A percentile compares a stretch with the other conserved stretches of the same genome.
phyloP scores from a whole-genome alignment of 1,140 invertebrate species.

The Xylocopa sonorina region DNA sequence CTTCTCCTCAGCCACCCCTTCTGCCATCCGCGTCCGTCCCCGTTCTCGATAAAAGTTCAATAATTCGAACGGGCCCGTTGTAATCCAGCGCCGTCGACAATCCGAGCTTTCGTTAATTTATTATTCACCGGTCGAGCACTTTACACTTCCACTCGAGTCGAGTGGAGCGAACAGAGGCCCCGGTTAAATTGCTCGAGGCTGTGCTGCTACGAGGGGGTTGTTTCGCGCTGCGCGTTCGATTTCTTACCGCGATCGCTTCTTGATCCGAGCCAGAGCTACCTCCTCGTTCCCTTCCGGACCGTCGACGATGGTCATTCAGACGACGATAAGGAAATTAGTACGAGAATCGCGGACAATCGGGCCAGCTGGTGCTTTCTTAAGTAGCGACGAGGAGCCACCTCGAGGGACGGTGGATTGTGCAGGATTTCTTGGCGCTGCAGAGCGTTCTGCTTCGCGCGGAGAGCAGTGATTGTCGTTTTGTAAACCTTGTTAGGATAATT shows the following conservation, averaged over 20 bases:
- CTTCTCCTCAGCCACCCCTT: constrained; percentile 35
- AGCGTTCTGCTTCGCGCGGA: no score
- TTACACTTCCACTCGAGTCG: constrained; percentile 34
- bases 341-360: not conserved
- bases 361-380: not conserved
- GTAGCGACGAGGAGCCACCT: not conserved
- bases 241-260: not conserved
- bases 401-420: no score
- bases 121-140: constrained; percentile 53
- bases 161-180: constrained; percentile 18
- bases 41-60: constrained; percentile 65
- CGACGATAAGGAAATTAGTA: not conserved
- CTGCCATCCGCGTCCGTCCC: not conserved
- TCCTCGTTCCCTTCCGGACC: not conserved
- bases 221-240: not conserved
- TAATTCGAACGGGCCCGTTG: constrained; percentile 57
- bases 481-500: no score
- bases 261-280: not conserved
- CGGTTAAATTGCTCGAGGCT: constrained; percentile 23
- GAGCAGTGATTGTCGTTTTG: no score
- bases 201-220: no score
- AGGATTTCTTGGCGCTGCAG: no score
- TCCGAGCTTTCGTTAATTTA: constrained; percentile 64
- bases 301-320: not conserved
- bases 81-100: constrained; percentile 56